Evolutionary conservation across 2,113 vertebrate genomes (phyloP).

Genomic region (Girardinichthys multiradiatus): DNA sequence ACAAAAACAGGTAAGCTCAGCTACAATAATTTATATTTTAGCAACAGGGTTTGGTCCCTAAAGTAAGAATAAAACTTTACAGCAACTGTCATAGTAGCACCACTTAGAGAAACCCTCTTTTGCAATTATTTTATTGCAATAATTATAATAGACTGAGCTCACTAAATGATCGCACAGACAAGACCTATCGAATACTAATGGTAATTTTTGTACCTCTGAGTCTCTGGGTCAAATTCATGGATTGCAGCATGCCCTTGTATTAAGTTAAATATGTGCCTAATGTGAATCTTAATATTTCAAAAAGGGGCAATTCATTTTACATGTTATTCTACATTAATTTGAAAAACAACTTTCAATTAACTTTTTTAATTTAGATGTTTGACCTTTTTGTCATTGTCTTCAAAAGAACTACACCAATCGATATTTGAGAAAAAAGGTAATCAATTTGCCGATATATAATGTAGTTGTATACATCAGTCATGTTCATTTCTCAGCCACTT

Average conservation of each 20-base stretch:
- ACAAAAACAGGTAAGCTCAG: neutral
- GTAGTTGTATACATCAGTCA: conserved; percentile 42
- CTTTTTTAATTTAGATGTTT: conserved; percentile 29
- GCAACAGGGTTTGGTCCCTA: neutral
- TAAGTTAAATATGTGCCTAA: neutral
- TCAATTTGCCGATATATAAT: conserved; percentile 53
- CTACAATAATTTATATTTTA: neutral
- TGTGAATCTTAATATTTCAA: neutral
- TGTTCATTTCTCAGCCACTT: conserved; percentile 43
- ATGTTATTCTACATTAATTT: conserved; percentile 10
- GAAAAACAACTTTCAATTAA: conserved; percentile 1
- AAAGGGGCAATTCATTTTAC: neutral
- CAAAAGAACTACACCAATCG: conserved; percentile 27
- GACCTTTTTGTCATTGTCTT: conserved; percentile 32
- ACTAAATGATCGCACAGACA: conserved; percentile 3
- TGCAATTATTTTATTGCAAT: neutral
- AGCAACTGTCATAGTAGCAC: neutral
- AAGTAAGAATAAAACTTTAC: neutral
- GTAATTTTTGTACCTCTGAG: neutral
- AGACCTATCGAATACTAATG: neutral
- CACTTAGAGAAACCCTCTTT: neutral
- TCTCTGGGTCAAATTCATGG: neutral
- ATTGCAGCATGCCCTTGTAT: conserved; percentile 13
- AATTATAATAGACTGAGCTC: neutral
- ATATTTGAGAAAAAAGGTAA: conserved; percentile 8